Conservation (phyloP, 2,113 vertebrate genomes). For the Eretmodus cyanostictus region DNA sequence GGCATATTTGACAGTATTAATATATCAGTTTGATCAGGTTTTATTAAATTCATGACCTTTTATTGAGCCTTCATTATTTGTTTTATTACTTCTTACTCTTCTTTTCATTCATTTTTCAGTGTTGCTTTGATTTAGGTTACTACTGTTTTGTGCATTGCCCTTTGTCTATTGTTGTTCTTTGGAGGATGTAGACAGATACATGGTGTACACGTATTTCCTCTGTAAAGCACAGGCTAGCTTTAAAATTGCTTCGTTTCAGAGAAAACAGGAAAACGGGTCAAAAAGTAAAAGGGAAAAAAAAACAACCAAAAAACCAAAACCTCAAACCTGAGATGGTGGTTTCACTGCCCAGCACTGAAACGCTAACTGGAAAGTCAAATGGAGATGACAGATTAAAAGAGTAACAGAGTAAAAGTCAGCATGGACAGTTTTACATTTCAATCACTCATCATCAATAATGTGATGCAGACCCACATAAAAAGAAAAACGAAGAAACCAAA, state of each 20-base stretch:
- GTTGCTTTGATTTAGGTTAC: neutral
- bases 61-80: neutral
- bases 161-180: neutral
- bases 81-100: neutral
- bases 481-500: neutral
- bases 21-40: neutral
- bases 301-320: neutral
- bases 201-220: neutral
- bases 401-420: neutral
- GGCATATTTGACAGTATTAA: neutral
- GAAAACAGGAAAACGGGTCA: neutral
- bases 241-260: neutral
- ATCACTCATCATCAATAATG: neutral
- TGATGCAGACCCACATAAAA: neutral
- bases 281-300: neutral
- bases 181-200: neutral
- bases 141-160: neutral
- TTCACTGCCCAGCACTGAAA: neutral
- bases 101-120: neutral
- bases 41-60: neutral
- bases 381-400: neutral
- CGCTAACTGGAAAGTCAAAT: neutral
- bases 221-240: neutral
- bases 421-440: neutral
- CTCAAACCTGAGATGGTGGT: neutral